Percentiles rank a stretch among this genome's conserved stretches.
These are phyloP conservation scores for Acrobasis consociella DNA, from an alignment of 2,888 invertebrate species.

Conservation along the genomic window DNA sequence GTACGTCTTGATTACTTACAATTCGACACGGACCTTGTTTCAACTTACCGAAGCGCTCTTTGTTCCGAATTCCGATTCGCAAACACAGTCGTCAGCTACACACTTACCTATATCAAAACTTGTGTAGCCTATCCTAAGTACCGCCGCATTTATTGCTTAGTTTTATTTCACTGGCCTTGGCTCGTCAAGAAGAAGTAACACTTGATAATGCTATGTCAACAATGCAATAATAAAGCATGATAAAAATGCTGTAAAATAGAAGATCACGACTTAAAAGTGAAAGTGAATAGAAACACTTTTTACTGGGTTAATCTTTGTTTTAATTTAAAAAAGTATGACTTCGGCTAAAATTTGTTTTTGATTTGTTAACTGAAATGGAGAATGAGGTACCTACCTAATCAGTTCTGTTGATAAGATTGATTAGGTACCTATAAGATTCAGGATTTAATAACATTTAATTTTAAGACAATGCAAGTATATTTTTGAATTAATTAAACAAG, in stretches of 20 bases:
- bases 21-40: constrained; percentile 42
- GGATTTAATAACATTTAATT: too few relatives aligned
- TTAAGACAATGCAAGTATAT: too few relatives aligned
- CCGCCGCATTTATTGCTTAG: constrained; percentile 41
- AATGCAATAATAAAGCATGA: background rate
- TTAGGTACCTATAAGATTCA: too few relatives aligned
- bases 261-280: background rate
- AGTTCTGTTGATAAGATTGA: too few relatives aligned
- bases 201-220: constrained; percentile 18
- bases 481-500: too few relatives aligned
- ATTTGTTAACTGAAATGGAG: too few relatives aligned
- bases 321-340: too few relatives aligned
- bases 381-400: too few relatives aligned
- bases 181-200: constrained; percentile 46
- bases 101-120: constrained; percentile 47
- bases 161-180: constrained; percentile 58
- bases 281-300: background rate
- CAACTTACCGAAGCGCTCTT: constrained; percentile 42
- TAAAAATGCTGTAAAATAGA: background rate
- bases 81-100: constrained; percentile 44
- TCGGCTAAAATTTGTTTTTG: too few relatives aligned
- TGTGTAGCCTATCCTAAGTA: constrained; percentile 42
- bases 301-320: background rate
- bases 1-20: constrained; percentile 51
- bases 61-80: constrained; percentile 52